Conservation (phyloP, 2,797 vertebrate species). For the Siniperca undulata region DNA sequence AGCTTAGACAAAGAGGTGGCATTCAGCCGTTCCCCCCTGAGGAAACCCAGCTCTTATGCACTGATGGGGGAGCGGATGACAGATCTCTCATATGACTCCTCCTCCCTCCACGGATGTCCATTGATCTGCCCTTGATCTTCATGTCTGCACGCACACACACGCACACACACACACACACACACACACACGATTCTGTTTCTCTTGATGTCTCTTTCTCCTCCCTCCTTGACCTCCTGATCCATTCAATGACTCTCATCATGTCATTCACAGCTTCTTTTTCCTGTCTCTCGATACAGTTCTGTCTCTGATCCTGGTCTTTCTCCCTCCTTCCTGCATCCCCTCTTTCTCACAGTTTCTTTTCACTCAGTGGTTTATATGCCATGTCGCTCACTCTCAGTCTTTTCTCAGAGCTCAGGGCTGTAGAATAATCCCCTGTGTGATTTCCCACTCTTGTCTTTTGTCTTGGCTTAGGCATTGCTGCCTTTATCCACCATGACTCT, state of each 20-base stretch:
- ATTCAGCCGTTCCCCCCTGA: constrained; percentile 47
- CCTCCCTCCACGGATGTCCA: constrained; percentile 20
- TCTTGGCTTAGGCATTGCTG: constrained; percentile 51
- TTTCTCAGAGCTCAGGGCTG: constrained; percentile 59
- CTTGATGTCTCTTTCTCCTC: constrained; percentile 16
- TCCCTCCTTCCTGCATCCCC: background rate
- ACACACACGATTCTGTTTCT: background rate
- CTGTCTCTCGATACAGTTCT: constrained; percentile 12
- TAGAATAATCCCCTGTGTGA: constrained; percentile 71
- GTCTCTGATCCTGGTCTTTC: background rate
- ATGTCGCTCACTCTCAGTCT: constrained; percentile 22
- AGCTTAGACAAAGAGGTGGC: constrained; percentile 66
- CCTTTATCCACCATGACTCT: constrained; percentile 45
- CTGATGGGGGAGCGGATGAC: constrained; percentile 28
- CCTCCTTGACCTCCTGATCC: constrained; percentile 20
- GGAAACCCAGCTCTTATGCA: constrained; percentile 44
- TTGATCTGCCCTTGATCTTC: constrained; percentile 51
- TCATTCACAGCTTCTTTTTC: constrained; percentile 23
- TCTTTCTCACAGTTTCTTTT: constrained; percentile 6
- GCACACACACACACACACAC: constrained; percentile 10
- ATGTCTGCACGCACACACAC: constrained; percentile 15
- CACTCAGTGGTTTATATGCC: constrained; percentile 36
- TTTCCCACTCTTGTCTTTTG: constrained; percentile 62
- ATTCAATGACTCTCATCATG: constrained; percentile 1
- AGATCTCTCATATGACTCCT: constrained; percentile 47